Base-by-base conservation (phyloP, 2,113 vertebrate genomes). In the Lamprotornis superbus region DNA sequence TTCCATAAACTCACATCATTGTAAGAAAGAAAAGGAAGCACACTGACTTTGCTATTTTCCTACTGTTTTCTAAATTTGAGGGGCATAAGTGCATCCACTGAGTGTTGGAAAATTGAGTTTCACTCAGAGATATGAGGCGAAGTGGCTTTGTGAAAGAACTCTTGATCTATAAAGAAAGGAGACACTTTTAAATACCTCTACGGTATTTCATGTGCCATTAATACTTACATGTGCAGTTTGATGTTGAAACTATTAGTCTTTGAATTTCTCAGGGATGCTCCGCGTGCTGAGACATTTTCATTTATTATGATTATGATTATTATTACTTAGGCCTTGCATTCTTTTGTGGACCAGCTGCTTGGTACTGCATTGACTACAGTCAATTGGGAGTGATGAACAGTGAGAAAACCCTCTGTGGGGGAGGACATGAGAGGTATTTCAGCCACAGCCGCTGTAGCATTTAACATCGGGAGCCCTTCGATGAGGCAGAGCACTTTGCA, bases 11-110 rank as follows among this genome's bases (percentile, higher is more conserved):
- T 82, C n/a, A 15, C 23, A 65, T 86, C 19, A 23, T 70, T 60
- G 33, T 87, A 67, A 59, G 25, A 19, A 83, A 91, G 44, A 76
- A 86, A 92, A 67, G 16, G 61, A 78, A 93, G 21, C 16, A 61
- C 49, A 47, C 9, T 50, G n/a, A 15, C 69, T 87, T 92, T 76
- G 40, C 42, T 93, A 60, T 94, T 96, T 97, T 97, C 85, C 89
- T 91, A 20, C 90, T 96, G 53, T 84, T 83, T 94, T 89, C 83
- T 89, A 88, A 91, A 94, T 94, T 57, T 37, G 27, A 14, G 49
- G 73, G 10, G 25, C 17, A 14, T 49, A 78, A 52, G 30, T 86
- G 70, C 94, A 74, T 92, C 89, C 42, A 57, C 0, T 69, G 31
- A 83, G 90, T 91, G 47, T 57, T 7, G 3, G n/a, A 93, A 96